Conservation (phyloP, 2,797 vertebrate genomes). For the Lithobates pipiens region DNA sequence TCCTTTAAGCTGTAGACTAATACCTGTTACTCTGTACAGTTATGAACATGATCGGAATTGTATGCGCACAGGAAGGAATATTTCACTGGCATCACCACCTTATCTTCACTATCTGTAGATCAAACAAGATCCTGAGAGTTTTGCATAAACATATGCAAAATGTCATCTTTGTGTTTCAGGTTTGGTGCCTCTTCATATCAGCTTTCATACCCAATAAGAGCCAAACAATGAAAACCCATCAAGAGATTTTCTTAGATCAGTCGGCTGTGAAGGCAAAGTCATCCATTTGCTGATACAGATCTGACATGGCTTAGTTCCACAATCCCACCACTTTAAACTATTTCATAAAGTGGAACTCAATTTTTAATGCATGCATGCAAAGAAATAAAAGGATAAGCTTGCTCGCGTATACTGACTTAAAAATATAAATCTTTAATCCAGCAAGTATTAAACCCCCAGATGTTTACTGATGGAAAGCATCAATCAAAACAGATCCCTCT, state of each 20-base stretch:
- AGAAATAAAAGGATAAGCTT: neutral
- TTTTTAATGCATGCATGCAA: constrained; percentile 3
- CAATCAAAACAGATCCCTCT: too few relatives aligned
- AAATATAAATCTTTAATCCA: neutral
- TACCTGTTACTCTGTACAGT: too few relatives aligned
- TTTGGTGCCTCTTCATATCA: neutral
- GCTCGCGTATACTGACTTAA: neutral
- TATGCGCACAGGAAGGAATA: too few relatives aligned
- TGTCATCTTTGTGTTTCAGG: neutral
- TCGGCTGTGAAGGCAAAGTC: neutral
- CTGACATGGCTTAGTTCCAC: constrained; percentile 1
- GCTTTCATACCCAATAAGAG: neutral
- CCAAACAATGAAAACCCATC: neutral
- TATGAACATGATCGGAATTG: too few relatives aligned
- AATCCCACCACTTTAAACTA: neutral
- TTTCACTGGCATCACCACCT: too few relatives aligned
- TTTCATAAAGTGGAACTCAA: neutral
- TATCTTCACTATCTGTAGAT: neutral
- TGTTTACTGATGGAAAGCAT: neutral
- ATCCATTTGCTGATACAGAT: neutral
- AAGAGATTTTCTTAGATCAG: neutral
- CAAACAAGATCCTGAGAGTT: neutral
- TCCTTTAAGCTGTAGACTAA: too few relatives aligned
- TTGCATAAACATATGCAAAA: neutral
- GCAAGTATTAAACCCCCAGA: constrained; percentile 6